phyloP scores from a whole-genome alignment of 1,140 invertebrate species.

The Druon quercuslanigerum region DNA sequence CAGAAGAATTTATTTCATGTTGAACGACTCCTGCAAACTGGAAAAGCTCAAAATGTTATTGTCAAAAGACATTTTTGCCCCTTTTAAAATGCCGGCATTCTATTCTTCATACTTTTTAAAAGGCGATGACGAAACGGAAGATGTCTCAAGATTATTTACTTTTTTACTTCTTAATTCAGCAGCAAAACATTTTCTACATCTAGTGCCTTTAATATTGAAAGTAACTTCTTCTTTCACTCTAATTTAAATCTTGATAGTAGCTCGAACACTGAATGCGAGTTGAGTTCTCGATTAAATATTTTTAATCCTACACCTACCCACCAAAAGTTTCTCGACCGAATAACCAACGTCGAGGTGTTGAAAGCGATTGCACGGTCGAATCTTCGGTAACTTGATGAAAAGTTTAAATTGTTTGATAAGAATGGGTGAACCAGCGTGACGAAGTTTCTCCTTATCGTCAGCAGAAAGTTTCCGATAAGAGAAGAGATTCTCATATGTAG shows the following conservation, averaged over 20 bases:
- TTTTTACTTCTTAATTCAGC: too few species aligned
- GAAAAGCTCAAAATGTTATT: slow-evolving; percentile 8
- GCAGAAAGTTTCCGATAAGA: slow-evolving; percentile 26
- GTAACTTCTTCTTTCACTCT: too few species aligned
- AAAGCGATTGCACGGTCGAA: slow-evolving; percentile 23
- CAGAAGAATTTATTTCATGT: slow-evolving; percentile 20
- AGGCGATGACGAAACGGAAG: too few species aligned
- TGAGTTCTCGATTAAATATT: slow-evolving; percentile 21
- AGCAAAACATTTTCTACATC: too few species aligned
- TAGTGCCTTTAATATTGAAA: too few species aligned
- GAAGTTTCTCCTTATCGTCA: slow-evolving; percentile 27
- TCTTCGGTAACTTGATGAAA: slow-evolving; percentile 23
- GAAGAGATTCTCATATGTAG: slow-evolving; percentile 2
- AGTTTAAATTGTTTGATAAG: slow-evolving; percentile 31
- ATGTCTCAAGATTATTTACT: too few species aligned
- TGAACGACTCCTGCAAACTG: slow-evolving; percentile 3
- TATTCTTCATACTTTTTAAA: background rate
- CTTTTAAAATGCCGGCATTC: background rate
- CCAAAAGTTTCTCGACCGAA: slow-evolving; percentile 3
- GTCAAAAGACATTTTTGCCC: background rate
- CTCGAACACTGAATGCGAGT: background rate
- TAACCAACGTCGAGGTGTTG: slow-evolving; percentile 12
- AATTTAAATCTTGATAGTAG: too few species aligned
- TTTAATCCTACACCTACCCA: background rate
- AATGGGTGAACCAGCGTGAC: slow-evolving; percentile 23